A percentile compares a stretch with the other conserved stretches of the same genome.
Conservation (phyloP, 2,888 invertebrate species). For the Caenorhabditis drosophilae region DNA sequence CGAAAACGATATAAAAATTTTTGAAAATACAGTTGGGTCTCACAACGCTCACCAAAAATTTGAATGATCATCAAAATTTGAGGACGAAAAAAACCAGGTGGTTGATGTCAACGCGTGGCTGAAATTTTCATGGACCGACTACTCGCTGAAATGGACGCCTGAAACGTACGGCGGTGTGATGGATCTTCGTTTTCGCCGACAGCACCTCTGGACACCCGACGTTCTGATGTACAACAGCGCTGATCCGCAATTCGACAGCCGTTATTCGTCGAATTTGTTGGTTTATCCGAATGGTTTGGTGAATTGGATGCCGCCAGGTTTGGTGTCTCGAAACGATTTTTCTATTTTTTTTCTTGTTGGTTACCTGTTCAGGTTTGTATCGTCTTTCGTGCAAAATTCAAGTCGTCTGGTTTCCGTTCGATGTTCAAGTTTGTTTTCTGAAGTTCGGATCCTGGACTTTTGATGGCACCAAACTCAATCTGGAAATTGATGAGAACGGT, state of each 20-base stretch:
- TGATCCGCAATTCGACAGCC: conserved; percentile 97
- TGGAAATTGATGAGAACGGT: conserved; percentile 56
- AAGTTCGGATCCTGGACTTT: conserved; percentile 66
- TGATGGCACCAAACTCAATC: conserved; percentile 56
- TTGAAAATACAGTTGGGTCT: too few relatives aligned
- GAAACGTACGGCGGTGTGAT: conserved; percentile 51
- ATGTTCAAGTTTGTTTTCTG: conserved; percentile 78
- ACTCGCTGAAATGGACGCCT: conserved; percentile 52
- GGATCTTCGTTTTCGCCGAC: conserved; percentile 49
- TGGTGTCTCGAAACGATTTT: conserved; percentile 68
- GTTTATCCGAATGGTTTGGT: conserved; percentile 92
- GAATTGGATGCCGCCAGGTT: conserved; percentile 87
- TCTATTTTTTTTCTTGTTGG: too few relatives aligned
- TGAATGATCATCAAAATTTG: too few relatives aligned
- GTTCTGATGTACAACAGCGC: conserved; percentile 75
- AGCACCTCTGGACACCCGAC: conserved; percentile 60
- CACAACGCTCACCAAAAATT: too few relatives aligned
- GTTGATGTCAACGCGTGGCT: conserved; percentile 60
- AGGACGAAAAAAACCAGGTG: conserved; percentile 59
- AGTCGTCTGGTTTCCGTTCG: conserved; percentile 99
- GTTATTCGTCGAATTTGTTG: conserved; percentile 95
- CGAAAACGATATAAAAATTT: conserved; percentile 23
- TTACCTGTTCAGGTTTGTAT: conserved; percentile 57
- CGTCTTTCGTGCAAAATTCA: conserved; percentile 83
- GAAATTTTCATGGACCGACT: conserved; percentile 55